phyloP scores from a whole-genome alignment of 1,140 invertebrate species.

The Acromyrmex heyeri region DNA sequence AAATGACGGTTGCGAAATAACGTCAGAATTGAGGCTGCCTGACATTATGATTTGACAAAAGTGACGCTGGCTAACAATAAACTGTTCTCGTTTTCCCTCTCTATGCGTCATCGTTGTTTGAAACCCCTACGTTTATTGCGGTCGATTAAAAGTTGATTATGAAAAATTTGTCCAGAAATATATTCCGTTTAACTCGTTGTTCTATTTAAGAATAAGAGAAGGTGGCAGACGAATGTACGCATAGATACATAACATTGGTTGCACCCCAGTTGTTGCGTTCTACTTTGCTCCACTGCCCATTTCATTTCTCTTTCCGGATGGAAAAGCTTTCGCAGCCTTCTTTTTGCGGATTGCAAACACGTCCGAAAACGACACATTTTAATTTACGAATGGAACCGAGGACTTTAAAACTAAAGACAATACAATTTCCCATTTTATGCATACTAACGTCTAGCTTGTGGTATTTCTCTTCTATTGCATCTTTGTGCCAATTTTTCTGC shows the following conservation, averaged over 20 bases:
- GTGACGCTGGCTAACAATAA: not conserved
- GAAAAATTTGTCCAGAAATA: not conserved
- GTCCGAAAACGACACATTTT: not conserved
- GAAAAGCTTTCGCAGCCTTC: not conserved
- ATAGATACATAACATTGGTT: slow-evolving; percentile 37
- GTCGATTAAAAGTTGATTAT: not conserved
- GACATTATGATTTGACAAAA: not conserved
- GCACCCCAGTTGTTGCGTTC: slow-evolving; percentile 34
- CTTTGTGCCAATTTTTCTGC: slow-evolving; percentile 32
- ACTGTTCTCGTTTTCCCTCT: not conserved
- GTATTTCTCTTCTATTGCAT: not conserved
- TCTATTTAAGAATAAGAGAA: not conserved
- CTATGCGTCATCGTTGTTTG: not conserved
- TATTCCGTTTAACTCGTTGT: not conserved
- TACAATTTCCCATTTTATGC: not conserved
- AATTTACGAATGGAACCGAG: not conserved
- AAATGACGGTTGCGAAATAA: not conserved
- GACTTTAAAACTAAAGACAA: not conserved
- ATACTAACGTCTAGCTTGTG: not conserved
- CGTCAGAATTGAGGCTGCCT: not conserved
- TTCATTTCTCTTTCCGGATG: slow-evolving; percentile 24
- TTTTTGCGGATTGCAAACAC: not conserved
- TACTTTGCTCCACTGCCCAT: slow-evolving; percentile 4
- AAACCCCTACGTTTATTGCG: not conserved
- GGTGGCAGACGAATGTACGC: not conserved